Base-by-base conservation (phyloP, 2,113 vertebrate genomes). In the Dipodomys stephensi region DNA sequence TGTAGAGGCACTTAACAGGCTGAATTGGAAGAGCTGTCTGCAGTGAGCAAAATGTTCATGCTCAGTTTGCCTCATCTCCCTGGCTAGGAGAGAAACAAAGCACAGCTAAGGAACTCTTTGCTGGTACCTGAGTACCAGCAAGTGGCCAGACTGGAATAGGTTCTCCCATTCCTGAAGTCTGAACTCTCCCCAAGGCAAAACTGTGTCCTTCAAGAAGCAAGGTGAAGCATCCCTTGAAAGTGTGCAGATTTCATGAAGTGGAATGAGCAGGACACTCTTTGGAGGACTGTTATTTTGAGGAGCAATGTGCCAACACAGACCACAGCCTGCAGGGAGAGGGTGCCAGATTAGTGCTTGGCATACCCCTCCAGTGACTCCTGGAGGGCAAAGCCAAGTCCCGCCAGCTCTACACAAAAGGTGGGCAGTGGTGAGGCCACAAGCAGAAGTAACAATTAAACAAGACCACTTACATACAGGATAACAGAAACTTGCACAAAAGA, bases 401-500 rank as follows among this genome's bases (percentile, higher is more conserved):
- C 32, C 13, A 13, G 28, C 28, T 60, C 44, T 19, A 60, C 64
- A 62, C 44, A 64, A 28, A 32, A n/a, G 35, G 7, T 2, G 57
- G 23, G 44, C 15, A 53, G 12, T 20, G 9, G 6, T 9, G 46
- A 80, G 32, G 69, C 11, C 30, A 86, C 53, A 32, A 39, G 22
- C 0, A 30, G 44, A 18, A 23, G 46, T 49, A 57, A 46, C 92
- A 9, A 8, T 65, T 57, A 69, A 87, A 76, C 2, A 2, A 57
- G 39, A 32, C 20, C 7, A 6, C 27, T 11, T 27, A 35, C 20
- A 18, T 18, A 6, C 0, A 32, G 57, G 49, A 46, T 44, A 30
- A 65, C 44, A 13, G 35, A 65, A 78, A 88, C 79, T 2, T 12
- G 78, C 87, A 92, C 87, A 76, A 77, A 78, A 88, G 62, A 96